A percentile compares a stretch with the other conserved stretches of the same genome.
phyloP scores from a whole-genome alignment of 2,888 invertebrate genomes.

The Bibio marci region DNA sequence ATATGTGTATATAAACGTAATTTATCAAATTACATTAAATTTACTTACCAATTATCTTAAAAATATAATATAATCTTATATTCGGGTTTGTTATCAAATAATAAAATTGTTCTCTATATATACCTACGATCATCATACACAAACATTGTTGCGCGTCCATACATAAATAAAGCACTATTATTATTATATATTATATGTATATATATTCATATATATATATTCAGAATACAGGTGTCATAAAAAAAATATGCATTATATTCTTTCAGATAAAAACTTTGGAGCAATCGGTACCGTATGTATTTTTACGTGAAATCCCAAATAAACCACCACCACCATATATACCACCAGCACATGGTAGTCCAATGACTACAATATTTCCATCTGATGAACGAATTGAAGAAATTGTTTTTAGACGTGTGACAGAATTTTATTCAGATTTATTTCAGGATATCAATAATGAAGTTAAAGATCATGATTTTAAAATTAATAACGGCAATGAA shows the following conservation, averaged over 20 bases:
- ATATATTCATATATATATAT: too few relatives aligned
- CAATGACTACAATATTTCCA: slow-evolving; percentile 24
- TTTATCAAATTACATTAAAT: too few relatives aligned
- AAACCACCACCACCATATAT: slow-evolving; percentile 63
- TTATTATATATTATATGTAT: too few relatives aligned
- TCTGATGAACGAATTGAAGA: slow-evolving; percentile 21
- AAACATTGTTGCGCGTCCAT: too few relatives aligned
- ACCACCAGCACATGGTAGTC: slow-evolving; percentile 34
- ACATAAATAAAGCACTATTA: too few relatives aligned
- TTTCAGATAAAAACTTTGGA: slow-evolving; percentile 41
- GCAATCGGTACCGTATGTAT: slow-evolving; percentile 29
- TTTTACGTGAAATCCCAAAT: slow-evolving; percentile 50
- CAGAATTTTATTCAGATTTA: slow-evolving; percentile 16
- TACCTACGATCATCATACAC: too few relatives aligned
- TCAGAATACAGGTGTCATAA: too few relatives aligned
- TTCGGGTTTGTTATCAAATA: too few relatives aligned
- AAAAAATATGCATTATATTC: slow-evolving; percentile 1
- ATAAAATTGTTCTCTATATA: too few relatives aligned
- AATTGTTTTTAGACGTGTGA: slow-evolving; percentile 19
- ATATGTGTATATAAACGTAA: too few relatives aligned
- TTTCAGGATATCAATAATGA: slow-evolving; percentile 11
- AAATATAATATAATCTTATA: too few relatives aligned
- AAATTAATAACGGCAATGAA: not conserved
- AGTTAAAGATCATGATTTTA: slow-evolving; percentile 16
- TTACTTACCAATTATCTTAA: too few relatives aligned